Conservation (phyloP, 2,888 invertebrate genomes). For the Phyllotreta cruciferae region DNA sequence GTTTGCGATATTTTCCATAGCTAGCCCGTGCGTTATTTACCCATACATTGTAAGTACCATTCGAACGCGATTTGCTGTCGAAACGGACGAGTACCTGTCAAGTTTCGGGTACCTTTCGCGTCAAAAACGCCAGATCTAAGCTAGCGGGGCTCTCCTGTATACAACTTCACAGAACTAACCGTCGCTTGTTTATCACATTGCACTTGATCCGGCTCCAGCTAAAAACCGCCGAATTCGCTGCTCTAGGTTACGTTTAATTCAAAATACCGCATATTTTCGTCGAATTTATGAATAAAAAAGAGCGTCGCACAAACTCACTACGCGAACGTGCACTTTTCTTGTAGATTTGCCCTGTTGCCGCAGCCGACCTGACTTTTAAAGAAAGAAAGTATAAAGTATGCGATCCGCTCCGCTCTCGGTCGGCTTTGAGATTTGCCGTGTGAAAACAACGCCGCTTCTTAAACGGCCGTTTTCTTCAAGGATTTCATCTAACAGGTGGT, state of each 20-base stretch:
- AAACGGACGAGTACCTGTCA: background rate
- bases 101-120: background rate
- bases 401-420: conserved; percentile 42
- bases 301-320: conserved; percentile 30
- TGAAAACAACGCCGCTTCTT: conserved; percentile 1
- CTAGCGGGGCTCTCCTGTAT: background rate
- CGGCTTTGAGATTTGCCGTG: conserved; percentile 23
- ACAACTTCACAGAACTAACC: conserved; percentile 18
- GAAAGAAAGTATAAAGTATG: conserved; percentile 43
- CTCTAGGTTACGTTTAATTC: conserved; percentile 28
- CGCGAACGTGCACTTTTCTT: conserved; percentile 31
- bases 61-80: background rate
- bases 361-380: conserved; percentile 45
- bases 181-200: conserved; percentile 23
- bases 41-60: conserved; percentile 19
- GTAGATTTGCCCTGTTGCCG: conserved; percentile 25
- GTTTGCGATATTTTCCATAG: conserved; percentile 56
- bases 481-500: conserved; percentile 29
- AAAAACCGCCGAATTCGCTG: background rate
- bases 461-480: conserved; percentile 20
- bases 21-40: conserved; percentile 10
- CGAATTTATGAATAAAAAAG: conserved; percentile 14
- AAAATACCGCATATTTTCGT: conserved; percentile 35
- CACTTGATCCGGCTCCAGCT: conserved; percentile 5
- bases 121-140: background rate